Conservation (phyloP, 30 jellyfish, hydroid and myxozoan genomes). For the Chrysaora quinquecirrha region DNA sequence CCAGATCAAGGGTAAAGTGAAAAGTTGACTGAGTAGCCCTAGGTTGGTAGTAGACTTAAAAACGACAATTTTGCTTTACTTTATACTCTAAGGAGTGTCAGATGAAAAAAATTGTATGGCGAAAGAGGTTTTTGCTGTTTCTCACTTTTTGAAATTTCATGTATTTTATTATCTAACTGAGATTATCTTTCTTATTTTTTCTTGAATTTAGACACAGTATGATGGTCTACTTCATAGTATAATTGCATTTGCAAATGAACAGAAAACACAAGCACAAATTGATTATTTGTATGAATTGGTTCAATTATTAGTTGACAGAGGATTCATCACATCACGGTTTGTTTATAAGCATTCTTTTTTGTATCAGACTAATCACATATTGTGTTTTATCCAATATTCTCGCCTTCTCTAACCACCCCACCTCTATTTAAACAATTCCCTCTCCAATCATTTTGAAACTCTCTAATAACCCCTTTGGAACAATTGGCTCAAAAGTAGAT, state of each 20-base stretch:
- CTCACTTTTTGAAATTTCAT: no score
- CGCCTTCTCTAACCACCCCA: background rate
- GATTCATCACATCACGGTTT: conserved; percentile 85
- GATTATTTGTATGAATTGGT: conserved; percentile 73
- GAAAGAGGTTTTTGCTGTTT: no score
- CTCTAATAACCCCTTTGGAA: background rate
- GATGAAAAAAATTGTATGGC: no score
- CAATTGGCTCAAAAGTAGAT: background rate
- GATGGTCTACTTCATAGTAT: conserved; percentile 64
- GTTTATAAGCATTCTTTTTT: background rate
- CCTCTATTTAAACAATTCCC: background rate
- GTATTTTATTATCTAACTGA: no score
- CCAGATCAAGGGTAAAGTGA: no score
- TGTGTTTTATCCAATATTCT: background rate
- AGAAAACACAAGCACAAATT: conserved; percentile 74
- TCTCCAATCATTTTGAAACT: background rate
- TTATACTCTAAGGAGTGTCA: no score
- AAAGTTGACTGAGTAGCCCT: no score
- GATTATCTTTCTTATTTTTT: no score
- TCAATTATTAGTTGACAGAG: conserved; percentile 66
- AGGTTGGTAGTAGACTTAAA: no score
- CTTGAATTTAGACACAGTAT: conserved; percentile 49
- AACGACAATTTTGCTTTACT: no score
- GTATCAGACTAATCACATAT: no score
- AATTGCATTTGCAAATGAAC: conserved; percentile 93